phyloP scores from a whole-genome alignment of 2,888 invertebrate genomes.

The Drosophila imparisetae region DNA sequence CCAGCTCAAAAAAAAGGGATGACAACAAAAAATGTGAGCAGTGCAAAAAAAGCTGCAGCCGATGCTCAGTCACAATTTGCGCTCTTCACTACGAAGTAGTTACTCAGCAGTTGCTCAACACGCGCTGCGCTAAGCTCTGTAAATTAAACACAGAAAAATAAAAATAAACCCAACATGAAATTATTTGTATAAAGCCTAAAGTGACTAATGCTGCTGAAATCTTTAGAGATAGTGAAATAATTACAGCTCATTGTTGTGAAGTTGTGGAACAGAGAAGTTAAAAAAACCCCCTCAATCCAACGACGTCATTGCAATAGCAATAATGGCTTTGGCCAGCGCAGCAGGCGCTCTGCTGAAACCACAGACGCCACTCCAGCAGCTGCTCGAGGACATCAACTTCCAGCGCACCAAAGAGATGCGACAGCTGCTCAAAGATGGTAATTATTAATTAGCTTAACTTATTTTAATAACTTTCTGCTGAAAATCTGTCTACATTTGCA shows the following conservation, averaged over 20 bases:
- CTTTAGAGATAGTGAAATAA: constrained; percentile 60
- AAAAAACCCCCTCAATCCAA: constrained; percentile 13
- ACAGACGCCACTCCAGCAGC: constrained; percentile 91
- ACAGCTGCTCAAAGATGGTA: constrained; percentile 94
- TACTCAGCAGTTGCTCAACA: constrained; percentile 18
- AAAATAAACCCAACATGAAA: constrained; percentile 7
- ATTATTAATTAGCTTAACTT: constrained; percentile 35
- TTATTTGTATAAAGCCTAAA: constrained; percentile 2
- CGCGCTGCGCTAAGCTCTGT: constrained; percentile 6
- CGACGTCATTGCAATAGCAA: constrained; percentile 25
- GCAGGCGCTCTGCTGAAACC: constrained; percentile 83
- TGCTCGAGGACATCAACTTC: constrained; percentile 96
- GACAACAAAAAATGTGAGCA: constrained; percentile 30
- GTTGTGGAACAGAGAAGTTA: not conserved
- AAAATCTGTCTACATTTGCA: constrained; percentile 80
- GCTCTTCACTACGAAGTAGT: constrained; percentile 19
- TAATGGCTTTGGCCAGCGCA: constrained; percentile 82
- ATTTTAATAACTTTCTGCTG: constrained; percentile 1
- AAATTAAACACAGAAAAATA: constrained; percentile 4
- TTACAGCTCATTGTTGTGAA: constrained; percentile 7
- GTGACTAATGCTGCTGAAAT: constrained; percentile 16
- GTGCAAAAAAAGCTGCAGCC: constrained; percentile 48
- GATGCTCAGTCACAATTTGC: constrained; percentile 15
- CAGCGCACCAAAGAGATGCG: constrained; percentile 96
- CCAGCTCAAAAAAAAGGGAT: constrained; percentile 16